Percentiles rank a stretch among this genome's conserved stretches.
Evolutionary conservation across 2,797 vertebrate genomes (phyloP).

Genomic region (Sebastiscus tertius): DNA sequence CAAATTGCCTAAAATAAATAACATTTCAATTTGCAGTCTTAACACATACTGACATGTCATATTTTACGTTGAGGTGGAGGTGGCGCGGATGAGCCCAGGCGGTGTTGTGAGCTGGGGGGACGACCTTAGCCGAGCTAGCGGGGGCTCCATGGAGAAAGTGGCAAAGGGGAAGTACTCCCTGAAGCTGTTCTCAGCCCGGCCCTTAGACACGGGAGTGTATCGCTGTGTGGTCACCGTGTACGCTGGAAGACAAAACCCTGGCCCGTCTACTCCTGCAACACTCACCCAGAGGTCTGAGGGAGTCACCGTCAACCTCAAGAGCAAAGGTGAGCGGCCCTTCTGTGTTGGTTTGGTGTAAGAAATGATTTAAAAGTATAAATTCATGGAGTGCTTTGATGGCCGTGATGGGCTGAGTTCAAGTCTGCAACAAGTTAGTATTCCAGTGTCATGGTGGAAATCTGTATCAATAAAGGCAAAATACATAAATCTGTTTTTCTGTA

Average conservation of each 20-base stretch:
- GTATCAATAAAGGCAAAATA: no score
- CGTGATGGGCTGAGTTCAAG: neutral
- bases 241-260: constrained; percentile 73
- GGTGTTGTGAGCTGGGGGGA: constrained; percentile 87
- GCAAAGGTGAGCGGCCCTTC: constrained; percentile 74
- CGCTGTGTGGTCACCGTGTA: constrained; percentile 83
- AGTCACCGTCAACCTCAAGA: constrained; percentile 82
- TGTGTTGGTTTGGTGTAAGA: neutral
- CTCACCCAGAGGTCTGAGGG: constrained; percentile 82
- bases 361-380: neutral
- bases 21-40: neutral
- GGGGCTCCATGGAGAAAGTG: constrained; percentile 84
- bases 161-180: constrained; percentile 75
- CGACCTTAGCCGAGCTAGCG: constrained; percentile 76
- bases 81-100: constrained; percentile 82
- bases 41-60: neutral
- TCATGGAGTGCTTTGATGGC: neutral
- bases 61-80: constrained; percentile 73
- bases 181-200: constrained; percentile 80
- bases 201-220: constrained; percentile 81
- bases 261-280: constrained; percentile 69
- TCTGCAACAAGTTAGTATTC: neutral
- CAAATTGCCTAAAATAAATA: neutral
- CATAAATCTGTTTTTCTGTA: no score
- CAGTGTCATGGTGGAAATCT: no score